These are phyloP conservation scores for Pogonomyrmex barbatus DNA, from an alignment of 1,140 invertebrate genomes.

Conservation along the genomic window DNA sequence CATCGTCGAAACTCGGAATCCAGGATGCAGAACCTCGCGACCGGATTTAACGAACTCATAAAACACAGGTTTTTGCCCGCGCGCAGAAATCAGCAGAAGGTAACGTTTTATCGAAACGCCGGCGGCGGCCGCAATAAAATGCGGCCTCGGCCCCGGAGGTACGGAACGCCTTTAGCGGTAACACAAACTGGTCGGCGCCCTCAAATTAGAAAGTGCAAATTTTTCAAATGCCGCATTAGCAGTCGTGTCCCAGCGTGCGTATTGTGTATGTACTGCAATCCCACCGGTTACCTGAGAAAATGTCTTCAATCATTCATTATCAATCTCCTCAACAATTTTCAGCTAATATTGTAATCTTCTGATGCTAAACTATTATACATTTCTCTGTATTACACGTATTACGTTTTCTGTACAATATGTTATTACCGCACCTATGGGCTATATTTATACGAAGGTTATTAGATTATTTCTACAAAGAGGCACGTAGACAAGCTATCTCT, in stretches of 20 bases:
- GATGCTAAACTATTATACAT: background rate
- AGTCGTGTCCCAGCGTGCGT: background rate
- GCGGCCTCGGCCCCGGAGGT: constrained; percentile 16
- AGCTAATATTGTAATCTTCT: background rate
- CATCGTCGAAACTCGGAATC: background rate
- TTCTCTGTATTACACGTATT: background rate
- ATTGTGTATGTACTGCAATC: background rate
- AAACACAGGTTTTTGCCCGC: constrained; percentile 6
- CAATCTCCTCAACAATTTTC: background rate
- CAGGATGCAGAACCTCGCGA: background rate
- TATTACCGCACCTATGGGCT: background rate
- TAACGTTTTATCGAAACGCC: constrained; percentile 29
- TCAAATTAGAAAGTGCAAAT: constrained; percentile 16
- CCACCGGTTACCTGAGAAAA: background rate
- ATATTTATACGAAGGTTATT: background rate
- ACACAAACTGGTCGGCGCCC: constrained; percentile 20
- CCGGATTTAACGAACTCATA: constrained; percentile 11
- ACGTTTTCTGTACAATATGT: background rate
- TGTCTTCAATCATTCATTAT: background rate
- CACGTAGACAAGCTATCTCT: constrained; percentile 17
- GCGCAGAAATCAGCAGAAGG: background rate
- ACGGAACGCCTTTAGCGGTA: constrained; percentile 11
- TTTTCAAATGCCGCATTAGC: background rate
- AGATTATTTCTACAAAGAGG: constrained; percentile 30
- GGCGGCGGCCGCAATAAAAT: background rate